Base-by-base conservation (phyloP, 2,888 invertebrate species). In the Margaritifera margaritifera region DNA sequence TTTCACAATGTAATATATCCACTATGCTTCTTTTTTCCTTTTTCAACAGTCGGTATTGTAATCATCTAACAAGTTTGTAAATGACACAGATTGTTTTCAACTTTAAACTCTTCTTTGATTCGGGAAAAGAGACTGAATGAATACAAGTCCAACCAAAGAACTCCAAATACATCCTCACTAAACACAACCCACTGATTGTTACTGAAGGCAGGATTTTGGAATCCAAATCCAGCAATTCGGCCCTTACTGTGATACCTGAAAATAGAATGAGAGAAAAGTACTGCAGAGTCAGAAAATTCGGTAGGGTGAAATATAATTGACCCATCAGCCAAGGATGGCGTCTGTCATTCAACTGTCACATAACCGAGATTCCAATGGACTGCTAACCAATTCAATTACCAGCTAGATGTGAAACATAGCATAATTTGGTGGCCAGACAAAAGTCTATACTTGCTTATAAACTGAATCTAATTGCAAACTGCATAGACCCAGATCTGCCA, bases 171-270 rank as follows among this genome's bases (percentile, higher is more conserved):
- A 71, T 86, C 74, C 62, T 87, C 84, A 69, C 83, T 81, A 79
- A 88, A 88, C 25, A 88, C 78, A 20, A 88, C 75, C 74, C 84
- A 86, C 64, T 89, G 88, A 5, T 81, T 84, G 1, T 74, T 74
- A 15, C 82, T 84, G 63, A 82, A 77, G 8, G 80, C 79, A 6
- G 88, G 84, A 53, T 82, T 78, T 3, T 65, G 75, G 72, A 81
- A 88, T 6, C 84, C 84, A 71, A 84, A 81, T 0, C 80, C 85
- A 4, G 88, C 87, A n/a, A 88, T 83, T 55, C 85, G 84, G 11
- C 87, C 88, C 56, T 75, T 66, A 4, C 80, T 86, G 67, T 82
- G 79, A 71, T 83, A 88, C 71, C 89, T 88, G 77, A 58, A 79
- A 78, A 61, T 54, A 51, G 57, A 52, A 57, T 51, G 20, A 59